A percentile compares a stretch with the other conserved stretches of the same genome.
Conservation (phyloP, 1,140 invertebrate genomes). For the Alviniconcha marisindica region DNA sequence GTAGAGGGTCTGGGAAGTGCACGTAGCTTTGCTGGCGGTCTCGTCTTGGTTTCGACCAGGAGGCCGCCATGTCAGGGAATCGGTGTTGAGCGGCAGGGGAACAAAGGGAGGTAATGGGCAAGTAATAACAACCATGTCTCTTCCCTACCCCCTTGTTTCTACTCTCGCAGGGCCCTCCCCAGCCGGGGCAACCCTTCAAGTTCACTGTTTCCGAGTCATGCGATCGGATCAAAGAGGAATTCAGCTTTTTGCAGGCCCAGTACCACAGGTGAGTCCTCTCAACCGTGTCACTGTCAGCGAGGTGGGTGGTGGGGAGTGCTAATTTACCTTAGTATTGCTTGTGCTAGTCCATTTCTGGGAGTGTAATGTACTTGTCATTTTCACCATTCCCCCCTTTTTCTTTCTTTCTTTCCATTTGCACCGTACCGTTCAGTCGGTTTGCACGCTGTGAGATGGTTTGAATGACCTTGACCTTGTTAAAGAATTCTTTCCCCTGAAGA, state of each 20-base stretch:
- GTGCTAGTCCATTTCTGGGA: too few relatives aligned
- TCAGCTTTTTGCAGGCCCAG: slow-evolving; percentile 98
- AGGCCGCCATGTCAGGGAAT: slow-evolving; percentile 1
- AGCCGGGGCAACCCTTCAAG: slow-evolving; percentile 92
- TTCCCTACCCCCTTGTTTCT: slow-evolving; percentile 30
- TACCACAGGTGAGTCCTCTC: slow-evolving; percentile 92
- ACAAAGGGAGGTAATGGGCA: slow-evolving; percentile 37
- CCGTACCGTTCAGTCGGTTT: too few relatives aligned
- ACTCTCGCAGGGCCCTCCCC: slow-evolving; percentile 77
- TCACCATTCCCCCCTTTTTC: too few relatives aligned
- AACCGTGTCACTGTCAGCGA: too few relatives aligned
- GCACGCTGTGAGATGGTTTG: too few relatives aligned
- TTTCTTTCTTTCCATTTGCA: too few relatives aligned
- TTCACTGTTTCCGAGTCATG: slow-evolving; percentile 97
- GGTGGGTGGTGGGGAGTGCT: too few relatives aligned
- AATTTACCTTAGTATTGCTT: too few relatives aligned
- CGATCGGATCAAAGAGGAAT: slow-evolving; percentile 99
- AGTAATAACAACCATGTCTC: slow-evolving; percentile 32
- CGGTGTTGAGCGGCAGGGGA: background rate
- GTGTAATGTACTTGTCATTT: too few relatives aligned
- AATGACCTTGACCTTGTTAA: too few relatives aligned
- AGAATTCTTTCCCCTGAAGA: too few relatives aligned
- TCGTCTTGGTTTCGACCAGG: background rate
- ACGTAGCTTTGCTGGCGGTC: slow-evolving; percentile 5
- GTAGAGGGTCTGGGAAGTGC: background rate